Evolutionary conservation across 2,888 invertebrate species (phyloP), one percentile per base, ranked within the genome.

Genomic region (Geotrupes spiniger): DNA sequence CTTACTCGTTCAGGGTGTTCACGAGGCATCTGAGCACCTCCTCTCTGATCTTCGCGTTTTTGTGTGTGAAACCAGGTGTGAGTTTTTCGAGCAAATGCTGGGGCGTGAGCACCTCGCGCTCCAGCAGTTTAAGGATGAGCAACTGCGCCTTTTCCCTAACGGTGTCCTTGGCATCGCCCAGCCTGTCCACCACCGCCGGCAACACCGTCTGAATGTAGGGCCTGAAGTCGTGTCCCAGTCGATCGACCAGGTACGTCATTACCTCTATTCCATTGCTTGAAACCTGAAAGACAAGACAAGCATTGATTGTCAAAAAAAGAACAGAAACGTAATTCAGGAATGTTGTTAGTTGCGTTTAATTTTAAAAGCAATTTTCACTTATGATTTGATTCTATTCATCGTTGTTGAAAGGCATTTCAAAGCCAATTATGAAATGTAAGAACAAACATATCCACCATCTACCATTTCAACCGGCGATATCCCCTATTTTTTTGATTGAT

Each of bases 221-320:
- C 58, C 86, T 84, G 74, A 95, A 95, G 67, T 94, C 91, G 25
- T 83, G 82, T 17, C 89, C 92, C 81, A 95, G 81, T 39, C 92
- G 80, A 70, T 92, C 90, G 36, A 92, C 87, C 49, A 96, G 78
- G 68, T 87, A 86, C 42, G 90, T 85, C 66, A 95, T 79, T 59
- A 91, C 85, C 68, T 95, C 95, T 63, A 96, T 75, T 1, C 91
- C 95, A 77, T 91, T 91, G 71, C 93, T 88, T 39, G 93, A 92
- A 47, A 95, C 91, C 91, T 92, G 78, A 10, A 78, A 47, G 14
- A 33, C 9, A 33, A 33, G 14, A 33, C 10, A n/a, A 1, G 3
- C 5, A 29, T 11, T 29, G 10, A 33, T 33, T 10, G 14, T 33
- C 12, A 33, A 9, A 11, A 29, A 8, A 29, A 29, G 31, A 33